These are phyloP conservation scores for Caracal caracal DNA, from an alignment of 2,113 vertebrate species.

Conservation along the genomic window DNA sequence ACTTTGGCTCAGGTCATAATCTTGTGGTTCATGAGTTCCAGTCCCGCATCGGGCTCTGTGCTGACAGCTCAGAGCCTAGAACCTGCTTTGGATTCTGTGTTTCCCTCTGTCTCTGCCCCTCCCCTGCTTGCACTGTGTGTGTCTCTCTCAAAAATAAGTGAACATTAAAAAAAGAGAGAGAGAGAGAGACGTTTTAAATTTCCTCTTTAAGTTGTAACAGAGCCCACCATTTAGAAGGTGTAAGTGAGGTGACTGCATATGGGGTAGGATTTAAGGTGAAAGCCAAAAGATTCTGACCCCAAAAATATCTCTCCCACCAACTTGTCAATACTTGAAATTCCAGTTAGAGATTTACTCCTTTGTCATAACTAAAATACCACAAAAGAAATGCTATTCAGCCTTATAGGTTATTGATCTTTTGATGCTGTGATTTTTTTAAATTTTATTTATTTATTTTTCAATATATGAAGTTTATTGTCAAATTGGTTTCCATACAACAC, in stretches of 20 bases:
- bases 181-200: neutral
- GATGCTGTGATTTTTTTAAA: neutral
- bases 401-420: neutral
- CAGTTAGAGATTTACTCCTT: neutral
- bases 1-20: too few species aligned
- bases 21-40: too few species aligned
- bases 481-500: too few species aligned
- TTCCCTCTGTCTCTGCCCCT: too few species aligned
- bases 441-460: too few species aligned
- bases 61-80: too few species aligned
- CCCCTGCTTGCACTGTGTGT: too few species aligned
- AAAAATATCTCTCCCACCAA: neutral
- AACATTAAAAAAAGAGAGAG: too few species aligned
- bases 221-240: neutral
- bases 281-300: neutral
- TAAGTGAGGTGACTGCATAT: neutral
- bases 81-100: too few species aligned
- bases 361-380: neutral
- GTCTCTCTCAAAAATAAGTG: too few species aligned
- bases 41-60: too few species aligned
- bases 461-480: too few species aligned
- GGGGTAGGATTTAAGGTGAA: neutral
- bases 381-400: neutral
- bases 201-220: neutral
- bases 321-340: neutral